Percentiles rank a stretch among this genome's conserved stretches.
Conservation (phyloP, 1,140 invertebrate species). For the Brachionus rotundiformis region DNA sequence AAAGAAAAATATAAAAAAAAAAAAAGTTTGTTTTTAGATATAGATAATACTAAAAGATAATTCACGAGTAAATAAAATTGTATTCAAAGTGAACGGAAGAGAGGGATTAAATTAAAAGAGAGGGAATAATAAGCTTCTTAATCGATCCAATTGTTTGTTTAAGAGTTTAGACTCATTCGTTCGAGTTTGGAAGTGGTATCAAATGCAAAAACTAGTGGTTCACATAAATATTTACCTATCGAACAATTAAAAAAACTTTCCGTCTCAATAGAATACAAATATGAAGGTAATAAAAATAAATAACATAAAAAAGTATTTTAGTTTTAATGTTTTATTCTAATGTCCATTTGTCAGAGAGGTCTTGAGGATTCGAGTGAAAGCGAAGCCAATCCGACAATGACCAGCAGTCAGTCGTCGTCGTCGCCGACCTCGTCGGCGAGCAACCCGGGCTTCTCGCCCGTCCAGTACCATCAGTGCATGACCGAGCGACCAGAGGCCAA, state of each 20-base stretch:
- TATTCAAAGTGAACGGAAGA: not conserved
- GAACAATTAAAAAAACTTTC: not conserved
- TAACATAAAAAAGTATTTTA: not conserved
- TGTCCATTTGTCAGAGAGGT: conserved; percentile 29
- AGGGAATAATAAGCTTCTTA: not conserved
- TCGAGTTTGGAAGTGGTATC: conserved; percentile 19
- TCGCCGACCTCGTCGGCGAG: conserved; percentile 19
- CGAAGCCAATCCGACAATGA: conserved; percentile 10
- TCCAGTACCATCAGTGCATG: not conserved
- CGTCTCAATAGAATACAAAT: conserved; percentile 8
- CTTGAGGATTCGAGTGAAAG: conserved; percentile 36
- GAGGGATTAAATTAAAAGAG: not conserved
- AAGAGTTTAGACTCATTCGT: conserved; percentile 21
- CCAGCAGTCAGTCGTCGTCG: conserved; percentile 20
- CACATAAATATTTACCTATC: conserved; percentile 43
- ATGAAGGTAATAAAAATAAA: conserved; percentile 48
- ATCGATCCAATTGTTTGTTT: conserved; percentile 37
- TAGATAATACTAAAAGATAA: not conserved
- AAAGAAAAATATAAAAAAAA: not conserved
- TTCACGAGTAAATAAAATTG: not conserved
- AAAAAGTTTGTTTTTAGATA: not conserved
- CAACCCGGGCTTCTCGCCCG: conserved; percentile 15
- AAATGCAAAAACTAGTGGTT: conserved; percentile 40
- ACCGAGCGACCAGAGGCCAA: conserved; percentile 31
- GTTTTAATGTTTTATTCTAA: not conserved